phyloP scores from a whole-genome alignment of 2,113 vertebrate genomes.

The Cariama cristata region DNA sequence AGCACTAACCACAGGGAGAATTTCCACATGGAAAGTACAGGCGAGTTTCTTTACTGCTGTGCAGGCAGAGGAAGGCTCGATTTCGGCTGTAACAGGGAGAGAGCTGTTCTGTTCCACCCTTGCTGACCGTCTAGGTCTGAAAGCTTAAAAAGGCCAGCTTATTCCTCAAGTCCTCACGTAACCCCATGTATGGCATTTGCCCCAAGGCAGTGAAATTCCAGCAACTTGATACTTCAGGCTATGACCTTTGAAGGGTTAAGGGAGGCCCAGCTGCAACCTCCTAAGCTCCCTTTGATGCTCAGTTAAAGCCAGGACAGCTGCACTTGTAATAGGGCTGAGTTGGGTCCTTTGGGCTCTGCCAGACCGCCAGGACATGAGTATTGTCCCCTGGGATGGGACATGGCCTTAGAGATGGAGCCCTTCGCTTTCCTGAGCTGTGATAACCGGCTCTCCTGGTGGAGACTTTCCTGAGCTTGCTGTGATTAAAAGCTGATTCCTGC shows the following conservation, averaged over 20 bases:
- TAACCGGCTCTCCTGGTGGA: background rate
- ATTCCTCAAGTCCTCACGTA: conserved; percentile 50
- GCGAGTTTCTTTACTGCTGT: background rate
- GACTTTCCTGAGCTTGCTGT: background rate
- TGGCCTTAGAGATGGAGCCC: background rate
- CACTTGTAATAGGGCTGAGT: fast-evolving
- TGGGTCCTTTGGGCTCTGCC: background rate
- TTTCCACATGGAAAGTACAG: conserved; percentile 58
- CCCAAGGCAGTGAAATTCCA: conserved; percentile 47
- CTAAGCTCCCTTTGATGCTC: background rate
- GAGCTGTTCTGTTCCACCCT: conserved; percentile 43
- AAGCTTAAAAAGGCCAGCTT: conserved; percentile 4
- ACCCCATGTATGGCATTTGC: conserved; percentile 28
- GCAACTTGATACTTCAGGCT: background rate
- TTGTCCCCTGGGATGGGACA: background rate
- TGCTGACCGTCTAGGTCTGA: background rate
- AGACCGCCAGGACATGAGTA: fast-evolving
- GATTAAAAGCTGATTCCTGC: background rate
- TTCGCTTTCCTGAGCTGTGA: fast-evolving
- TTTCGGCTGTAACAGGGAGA: conserved; percentile 30
- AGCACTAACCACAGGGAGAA: conserved; percentile 47
- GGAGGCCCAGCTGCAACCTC: background rate
- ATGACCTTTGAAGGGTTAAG: conserved; percentile 25
- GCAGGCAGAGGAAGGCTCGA: background rate
- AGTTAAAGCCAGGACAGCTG: background rate